Conservation (phyloP, 2,888 invertebrate genomes). For the Pheosia tremula region DNA sequence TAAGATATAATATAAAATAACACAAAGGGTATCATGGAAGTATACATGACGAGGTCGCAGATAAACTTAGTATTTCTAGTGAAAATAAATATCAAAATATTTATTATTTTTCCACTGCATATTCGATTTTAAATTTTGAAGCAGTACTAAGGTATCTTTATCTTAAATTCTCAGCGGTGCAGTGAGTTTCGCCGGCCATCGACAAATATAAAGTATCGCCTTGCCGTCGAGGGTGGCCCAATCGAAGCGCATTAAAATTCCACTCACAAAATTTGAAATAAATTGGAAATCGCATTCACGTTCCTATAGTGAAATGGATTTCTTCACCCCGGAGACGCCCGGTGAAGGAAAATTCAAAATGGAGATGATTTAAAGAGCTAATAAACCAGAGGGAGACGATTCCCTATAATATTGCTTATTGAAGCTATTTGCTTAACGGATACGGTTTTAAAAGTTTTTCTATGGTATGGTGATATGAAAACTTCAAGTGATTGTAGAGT, state of each 20-base stretch:
- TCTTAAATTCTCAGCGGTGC: constrained; percentile 37
- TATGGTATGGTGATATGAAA: too few species aligned
- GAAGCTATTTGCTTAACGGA: constrained; percentile 44
- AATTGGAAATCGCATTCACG: constrained; percentile 65
- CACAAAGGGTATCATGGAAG: too few species aligned
- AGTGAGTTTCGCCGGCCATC: constrained; percentile 50
- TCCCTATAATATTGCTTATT: constrained; percentile 51
- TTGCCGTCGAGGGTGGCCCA: constrained; percentile 23
- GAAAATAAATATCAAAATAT: too few species aligned
- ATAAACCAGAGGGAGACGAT: constrained; percentile 37
- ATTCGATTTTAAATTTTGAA: constrained; percentile 12
- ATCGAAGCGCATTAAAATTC: constrained; percentile 60
- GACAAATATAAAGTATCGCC: constrained; percentile 42
- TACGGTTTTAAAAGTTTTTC: constrained; percentile 31
- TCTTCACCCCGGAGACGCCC: constrained; percentile 55
- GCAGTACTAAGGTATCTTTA: constrained; percentile 11
- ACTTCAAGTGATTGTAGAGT: too few species aligned
- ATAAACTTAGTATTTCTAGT: too few species aligned
- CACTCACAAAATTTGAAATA: constrained; percentile 62
- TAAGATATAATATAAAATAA: too few species aligned
- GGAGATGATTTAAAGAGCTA: constrained; percentile 55
- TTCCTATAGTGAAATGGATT: constrained; percentile 66
- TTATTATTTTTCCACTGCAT: neutral
- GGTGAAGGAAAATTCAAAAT: constrained; percentile 50
- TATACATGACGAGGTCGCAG: too few species aligned